Base-by-base conservation (phyloP, 2,888 invertebrate species). In the Bembecia ichneumoniformis region DNA sequence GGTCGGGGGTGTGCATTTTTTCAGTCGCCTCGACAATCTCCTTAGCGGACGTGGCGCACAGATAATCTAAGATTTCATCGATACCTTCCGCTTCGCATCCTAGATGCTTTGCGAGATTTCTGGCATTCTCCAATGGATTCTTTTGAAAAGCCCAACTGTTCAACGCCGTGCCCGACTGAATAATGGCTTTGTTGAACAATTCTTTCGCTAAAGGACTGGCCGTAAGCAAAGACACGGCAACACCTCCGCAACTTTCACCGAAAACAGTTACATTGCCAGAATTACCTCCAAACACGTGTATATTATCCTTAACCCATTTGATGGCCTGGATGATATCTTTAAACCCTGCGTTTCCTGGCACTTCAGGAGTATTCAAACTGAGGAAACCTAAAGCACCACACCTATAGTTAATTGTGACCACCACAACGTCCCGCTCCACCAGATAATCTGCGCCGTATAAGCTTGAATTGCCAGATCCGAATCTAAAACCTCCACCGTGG, bases 351-450 rank as follows among this genome's bases (percentile, higher is more conserved):
- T 87, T 87, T 3, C 87, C 87, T 0, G 87, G 86, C 0, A 86
- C 74, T 46, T 86, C 87, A 1, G 84, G 81, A 0, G 81, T 86
- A 60, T 86, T 76, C 0, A 87, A 54, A 40, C 82, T 63, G 1
- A 87, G 60, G 64, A 87, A 87, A 35, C 87, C 87, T n/a, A 87
- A 55, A 0, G 70, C 67, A 0, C 87, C 87, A 20, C 79, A 80
- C 62, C 90, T 84, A 60, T 87, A 90, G 64, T 90, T 90, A 0
- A 89, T 56, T 0, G 89, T 89, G 0, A 90, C 90, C 1, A 90
- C 66, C 0, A 90, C 75, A 0, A 90, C 83, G 49, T 90, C 89
- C 52, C 87, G 89, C 51, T 90, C 90, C 5, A 90, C 78, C 11
- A 90, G 61, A 53, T 78, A 89, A 58, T 90, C 89, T 0, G 82